Percentiles rank a stretch among this genome's conserved stretches.
Evolutionary conservation across 2,888 invertebrate species (phyloP).

Genomic region (Sipha maydis): DNA sequence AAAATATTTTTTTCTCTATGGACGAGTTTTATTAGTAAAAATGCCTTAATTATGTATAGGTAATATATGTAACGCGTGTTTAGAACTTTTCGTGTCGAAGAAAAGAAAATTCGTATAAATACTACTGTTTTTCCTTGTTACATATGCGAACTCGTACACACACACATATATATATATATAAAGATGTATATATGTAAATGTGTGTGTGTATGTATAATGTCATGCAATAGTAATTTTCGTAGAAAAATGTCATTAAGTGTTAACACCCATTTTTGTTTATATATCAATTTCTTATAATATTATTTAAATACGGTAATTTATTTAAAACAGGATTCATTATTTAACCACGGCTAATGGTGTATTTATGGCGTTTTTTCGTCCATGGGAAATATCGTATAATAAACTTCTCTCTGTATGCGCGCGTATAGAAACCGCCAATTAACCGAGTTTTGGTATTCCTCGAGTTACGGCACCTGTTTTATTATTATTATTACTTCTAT

Average conservation of each 20-base stretch:
- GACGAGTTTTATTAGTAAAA: background rate
- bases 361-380: conserved; percentile 20
- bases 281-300: conserved; percentile 42
- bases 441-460: conserved; percentile 48
- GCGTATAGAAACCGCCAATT: conserved; percentile 48
- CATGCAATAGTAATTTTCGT: conserved; percentile 43
- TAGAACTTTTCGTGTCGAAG: background rate
- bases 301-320: conserved; percentile 52
- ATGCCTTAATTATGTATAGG: background rate
- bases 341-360: conserved; percentile 33
- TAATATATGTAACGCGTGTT: background rate
- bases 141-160: background rate
- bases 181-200: background rate
- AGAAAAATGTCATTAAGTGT: conserved; percentile 43
- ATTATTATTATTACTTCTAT: conserved; percentile 5
- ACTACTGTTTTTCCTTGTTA: background rate
- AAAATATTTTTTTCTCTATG: background rate
- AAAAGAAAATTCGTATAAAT: background rate
- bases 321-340: conserved; percentile 51
- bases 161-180: background rate
- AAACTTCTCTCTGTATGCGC: background rate
- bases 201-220: conserved; percentile 13
- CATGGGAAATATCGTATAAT: conserved; percentile 49
- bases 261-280: conserved; percentile 35
- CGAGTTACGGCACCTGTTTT: conserved; percentile 52